Evolutionary conservation across 2,797 vertebrate species (phyloP), one percentile per base, ranked within the genome.

Genomic region (Mionectes olivaceus): DNA sequence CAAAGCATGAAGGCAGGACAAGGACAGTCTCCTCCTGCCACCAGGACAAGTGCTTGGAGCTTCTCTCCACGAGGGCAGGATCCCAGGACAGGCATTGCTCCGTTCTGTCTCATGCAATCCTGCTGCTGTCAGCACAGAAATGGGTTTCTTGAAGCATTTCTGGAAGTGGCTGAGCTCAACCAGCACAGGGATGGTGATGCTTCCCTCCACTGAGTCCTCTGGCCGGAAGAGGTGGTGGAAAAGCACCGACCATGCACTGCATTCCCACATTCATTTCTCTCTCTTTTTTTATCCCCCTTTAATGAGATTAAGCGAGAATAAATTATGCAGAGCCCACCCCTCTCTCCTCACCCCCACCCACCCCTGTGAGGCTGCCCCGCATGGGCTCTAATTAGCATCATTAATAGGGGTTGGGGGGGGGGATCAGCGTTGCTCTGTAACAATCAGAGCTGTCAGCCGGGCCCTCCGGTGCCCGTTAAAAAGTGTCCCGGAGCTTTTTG

Each of bases 381-480:
- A 4, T 35, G 88, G 41, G 39, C 79, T 57, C 87, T 96, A 96
- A 96, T 95, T 90, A 95, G 85, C 84, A 63, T 93, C 32, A 46
- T 96, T 96, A 95, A 91, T 92, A 46, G 68, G 59, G 76, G 47
- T 7, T 41, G 39, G 44, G 44, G 43, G 39, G 39, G 39, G 47
- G 49, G 43, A 23, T 30, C 43, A 46, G 63, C 63, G 67, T 59
- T 44, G 79, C 86, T 43, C 60, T 89, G 18, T 35, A 71, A 96
- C 95, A 97, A 95, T 96, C 79, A 4, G 86, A 91, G 94, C 96
- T 95, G 96, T 92, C 96, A 97, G 87, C 64, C 5, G 5, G 55
- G 71, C 59, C 18, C 67, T 39, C 39, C 4, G 21, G 22, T 4
- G 32, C 63, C 63, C 44, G 32, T 56, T 76, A 6, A 33, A 6